Evolutionary conservation across 1,140 invertebrate species (phyloP).

Genomic region (Nixonia krombeini): DNA sequence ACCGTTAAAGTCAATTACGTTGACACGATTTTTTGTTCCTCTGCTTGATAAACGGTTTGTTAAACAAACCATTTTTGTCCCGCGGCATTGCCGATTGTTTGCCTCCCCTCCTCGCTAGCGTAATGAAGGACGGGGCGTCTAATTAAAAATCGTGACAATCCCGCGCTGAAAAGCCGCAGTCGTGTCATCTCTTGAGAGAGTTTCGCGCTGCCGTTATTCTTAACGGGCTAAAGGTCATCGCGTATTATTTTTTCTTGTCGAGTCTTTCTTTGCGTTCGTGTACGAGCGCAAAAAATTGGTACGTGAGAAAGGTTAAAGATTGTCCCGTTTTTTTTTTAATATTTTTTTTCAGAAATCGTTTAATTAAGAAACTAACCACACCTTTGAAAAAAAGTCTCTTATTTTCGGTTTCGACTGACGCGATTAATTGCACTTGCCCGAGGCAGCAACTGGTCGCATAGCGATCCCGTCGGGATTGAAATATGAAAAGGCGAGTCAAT

Average conservation of each 20-base stretch:
- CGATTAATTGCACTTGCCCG: too few species aligned
- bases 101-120: background rate
- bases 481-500: slow-evolving; percentile 37
- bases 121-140: background rate
- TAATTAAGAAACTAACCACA: too few species aligned
- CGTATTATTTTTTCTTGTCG: slow-evolving; percentile 29
- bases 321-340: slow-evolving; percentile 12
- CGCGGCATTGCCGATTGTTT: background rate
- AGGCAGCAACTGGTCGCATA: too few species aligned
- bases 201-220: slow-evolving; percentile 34
- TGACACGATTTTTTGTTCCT: slow-evolving; percentile 23
- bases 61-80: background rate
- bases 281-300: slow-evolving; percentile 36
- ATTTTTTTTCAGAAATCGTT: background rate
- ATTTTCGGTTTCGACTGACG: too few species aligned
- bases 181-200: slow-evolving; percentile 23
- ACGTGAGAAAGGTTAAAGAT: slow-evolving; percentile 44
- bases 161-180: slow-evolving; percentile 2
- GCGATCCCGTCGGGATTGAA: too few species aligned
- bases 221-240: slow-evolving; percentile 20
- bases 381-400: too few species aligned
- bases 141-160: slow-evolving; percentile 7
- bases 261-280: slow-evolving; percentile 12
- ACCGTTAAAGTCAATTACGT: slow-evolving; percentile 21
- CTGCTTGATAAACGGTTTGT: background rate